Evolutionary conservation across 1,140 invertebrate species (phyloP).

Genomic region (Philopotamus ludificatus): DNA sequence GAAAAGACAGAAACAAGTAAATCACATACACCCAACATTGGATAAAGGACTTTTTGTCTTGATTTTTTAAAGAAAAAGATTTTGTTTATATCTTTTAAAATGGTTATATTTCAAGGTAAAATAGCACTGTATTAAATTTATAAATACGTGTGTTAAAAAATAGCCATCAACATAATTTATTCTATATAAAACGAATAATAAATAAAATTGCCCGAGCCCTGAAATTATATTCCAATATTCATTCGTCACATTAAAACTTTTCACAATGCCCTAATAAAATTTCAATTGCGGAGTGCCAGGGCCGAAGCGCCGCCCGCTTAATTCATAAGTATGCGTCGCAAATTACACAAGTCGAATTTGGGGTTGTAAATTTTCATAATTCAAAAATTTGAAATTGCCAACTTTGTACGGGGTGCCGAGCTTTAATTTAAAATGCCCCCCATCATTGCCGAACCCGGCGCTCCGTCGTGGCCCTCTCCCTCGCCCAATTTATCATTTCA

Average conservation of each 20-base stretch:
- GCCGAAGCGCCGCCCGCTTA: not conserved
- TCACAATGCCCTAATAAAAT: not conserved
- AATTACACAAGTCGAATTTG: not conserved
- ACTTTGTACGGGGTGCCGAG: not conserved
- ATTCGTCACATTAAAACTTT: not conserved
- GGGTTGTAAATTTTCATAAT: constrained; percentile 3
- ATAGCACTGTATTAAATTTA: too few species aligned
- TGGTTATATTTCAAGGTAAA: too few species aligned
- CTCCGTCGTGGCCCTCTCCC: not conserved
- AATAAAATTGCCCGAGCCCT: too few species aligned
- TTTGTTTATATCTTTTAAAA: too few species aligned
- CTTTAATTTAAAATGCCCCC: constrained; percentile 3
- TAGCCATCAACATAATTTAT: too few species aligned
- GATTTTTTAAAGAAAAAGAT: too few species aligned
- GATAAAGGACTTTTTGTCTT: too few species aligned
- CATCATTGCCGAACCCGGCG: not conserved
- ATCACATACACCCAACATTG: too few species aligned
- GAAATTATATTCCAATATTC: too few species aligned
- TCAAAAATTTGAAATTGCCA: not conserved
- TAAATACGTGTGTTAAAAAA: too few species aligned
- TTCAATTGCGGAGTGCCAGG: not conserved
- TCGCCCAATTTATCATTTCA: constrained; percentile 6
- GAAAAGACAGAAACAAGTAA: too few species aligned
- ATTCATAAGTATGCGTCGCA: not conserved
- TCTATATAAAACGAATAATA: too few species aligned